A percentile compares a stretch with the other conserved stretches of the same genome.
phyloP scores from a whole-genome alignment of 2,113 vertebrate species.

The Stigmatopora argus region DNA sequence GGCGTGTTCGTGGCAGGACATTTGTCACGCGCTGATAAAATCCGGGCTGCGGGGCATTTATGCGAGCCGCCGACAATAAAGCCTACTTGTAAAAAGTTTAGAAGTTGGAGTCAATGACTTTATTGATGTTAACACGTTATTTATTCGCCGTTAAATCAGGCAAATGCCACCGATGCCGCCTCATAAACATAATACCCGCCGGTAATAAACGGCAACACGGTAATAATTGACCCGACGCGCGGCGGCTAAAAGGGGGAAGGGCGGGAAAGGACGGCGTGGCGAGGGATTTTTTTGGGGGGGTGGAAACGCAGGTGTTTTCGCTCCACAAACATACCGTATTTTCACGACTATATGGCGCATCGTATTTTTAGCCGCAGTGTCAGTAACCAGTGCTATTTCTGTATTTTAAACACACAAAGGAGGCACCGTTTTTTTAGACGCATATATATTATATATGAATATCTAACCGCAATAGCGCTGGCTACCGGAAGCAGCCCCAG shows the following conservation, averaged over 20 bases:
- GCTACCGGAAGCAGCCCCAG: too few species aligned
- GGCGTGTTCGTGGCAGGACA: conserved; percentile 3
- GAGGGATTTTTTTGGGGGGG: neutral
- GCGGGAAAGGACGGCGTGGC: neutral
- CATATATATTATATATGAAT: too few species aligned
- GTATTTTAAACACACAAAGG: too few species aligned
- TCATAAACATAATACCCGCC: conserved; percentile 1
- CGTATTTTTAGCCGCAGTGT: too few species aligned
- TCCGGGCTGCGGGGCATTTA: conserved; percentile 1
- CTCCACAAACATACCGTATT: too few species aligned
- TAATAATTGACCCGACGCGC: conserved; percentile 3
- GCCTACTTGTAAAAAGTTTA: conserved; percentile 14
- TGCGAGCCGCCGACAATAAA: conserved; percentile 8
- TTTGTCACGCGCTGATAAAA: conserved; percentile 3
- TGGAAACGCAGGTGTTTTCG: too few species aligned
- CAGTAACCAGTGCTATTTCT: too few species aligned
- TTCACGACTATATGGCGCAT: too few species aligned
- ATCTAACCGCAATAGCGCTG: too few species aligned
- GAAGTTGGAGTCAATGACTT: conserved; percentile 7
- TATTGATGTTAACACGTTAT: conserved; percentile 11
- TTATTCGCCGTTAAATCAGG: conserved; percentile 7
- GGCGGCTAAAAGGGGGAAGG: neutral
- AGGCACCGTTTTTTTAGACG: too few species aligned
- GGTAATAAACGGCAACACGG: conserved; percentile 5
- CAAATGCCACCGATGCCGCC: neutral